Base-by-base conservation (phyloP, 2,113 vertebrate genomes). In the Otolemur garnettii region DNA sequence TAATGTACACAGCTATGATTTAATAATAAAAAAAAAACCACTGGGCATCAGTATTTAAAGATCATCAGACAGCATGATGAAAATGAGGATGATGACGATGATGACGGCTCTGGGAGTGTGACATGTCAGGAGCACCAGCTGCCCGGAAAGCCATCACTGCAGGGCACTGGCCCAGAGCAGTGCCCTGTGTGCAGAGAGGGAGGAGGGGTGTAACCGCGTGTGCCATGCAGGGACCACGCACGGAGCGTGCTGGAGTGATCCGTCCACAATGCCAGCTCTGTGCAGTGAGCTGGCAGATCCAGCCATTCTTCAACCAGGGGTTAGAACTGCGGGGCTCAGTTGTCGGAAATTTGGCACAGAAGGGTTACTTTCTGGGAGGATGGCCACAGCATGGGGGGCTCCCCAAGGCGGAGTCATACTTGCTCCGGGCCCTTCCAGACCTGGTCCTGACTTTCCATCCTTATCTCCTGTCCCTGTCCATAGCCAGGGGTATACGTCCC, bases 91-190 rank as follows among this genome's bases (percentile, higher is more conserved):
- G 42, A 77, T 17, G 26, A 42, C 26, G 5, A 45, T 45, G 45
- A 45, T 45, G 45, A 45, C 45, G 45, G 45, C 45, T 45, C 28
- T 82, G 24, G 4, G 1, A 13, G 22, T 62, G 14, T 7, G 15
- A 19, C 12, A 11, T 10, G 30, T 55, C 9, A 0, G 24, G 38
- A 26, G 28, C 2, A 18, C 0, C 1, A 50, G 26, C 42, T 1
- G 14, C 7, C 0, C 30, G 17, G 75, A 33, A 19, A 55, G 75
- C 38, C 50, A 33, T 11, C 75, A 0, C 38, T 38, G 38, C 38
- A 38, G 38, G 38, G 38, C 38, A 38, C 38, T 38, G 38, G 38
- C 38, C 38, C 38, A 38, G 38, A 38, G 38, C 50, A 55, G 75
- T 33, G 53, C 2, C 15, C 15, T 3, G 75, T 4, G 4, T 9